Base-by-base conservation (phyloP, 2,113 vertebrate species). In the Cichladusa arquata region DNA sequence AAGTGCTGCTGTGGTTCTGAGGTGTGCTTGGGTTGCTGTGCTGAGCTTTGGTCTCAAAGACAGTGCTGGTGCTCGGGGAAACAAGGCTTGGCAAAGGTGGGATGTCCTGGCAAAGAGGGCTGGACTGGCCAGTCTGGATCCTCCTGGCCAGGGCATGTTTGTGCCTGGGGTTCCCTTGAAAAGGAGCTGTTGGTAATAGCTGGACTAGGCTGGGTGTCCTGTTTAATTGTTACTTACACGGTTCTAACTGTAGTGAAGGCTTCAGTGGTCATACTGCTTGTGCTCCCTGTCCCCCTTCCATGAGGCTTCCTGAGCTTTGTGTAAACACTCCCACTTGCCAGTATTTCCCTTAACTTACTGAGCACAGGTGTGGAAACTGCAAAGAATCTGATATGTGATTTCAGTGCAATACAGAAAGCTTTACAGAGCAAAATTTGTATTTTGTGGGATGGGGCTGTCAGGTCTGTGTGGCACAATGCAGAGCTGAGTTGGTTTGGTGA, bases 71-170 rank as follows among this genome's bases (percentile, higher is more conserved):
- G 2, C 53, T 48, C 20, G 5, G 53, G 53, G 18, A 20, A 77
- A 38, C 1, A 0, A 15, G 0, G 1, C 19, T 62, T 17, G 44
- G 58, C 34, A 23, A 47, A 54, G 51, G 5, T 34, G 65, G 22
- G n/a, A 12, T 78, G 28, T 40, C 31, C 34, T 62, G 7, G 66
- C 15, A 20, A 1, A 34, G 40, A 70, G 22, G 47, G 50, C 40
- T 38, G 19, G 61, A 19, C 81, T 53, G 78, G 42, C 25, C 60
- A 66, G 61, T 58, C 33, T 44, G 72, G 65, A 14, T 82, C 33
- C 13, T 88, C 40, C 31, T 54, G 23, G 5, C 31, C 3, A 3
- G 20, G 71, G 14, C 2, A 0, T 19, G 34, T 33, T 11, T 5
- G 36, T n/a, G 9, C 51, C n/a, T 50, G 7, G 47, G 25, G 29